These are phyloP conservation scores for Amniataba percoides DNA, from an alignment of 2,797 vertebrate species.

Conservation along the genomic window DNA sequence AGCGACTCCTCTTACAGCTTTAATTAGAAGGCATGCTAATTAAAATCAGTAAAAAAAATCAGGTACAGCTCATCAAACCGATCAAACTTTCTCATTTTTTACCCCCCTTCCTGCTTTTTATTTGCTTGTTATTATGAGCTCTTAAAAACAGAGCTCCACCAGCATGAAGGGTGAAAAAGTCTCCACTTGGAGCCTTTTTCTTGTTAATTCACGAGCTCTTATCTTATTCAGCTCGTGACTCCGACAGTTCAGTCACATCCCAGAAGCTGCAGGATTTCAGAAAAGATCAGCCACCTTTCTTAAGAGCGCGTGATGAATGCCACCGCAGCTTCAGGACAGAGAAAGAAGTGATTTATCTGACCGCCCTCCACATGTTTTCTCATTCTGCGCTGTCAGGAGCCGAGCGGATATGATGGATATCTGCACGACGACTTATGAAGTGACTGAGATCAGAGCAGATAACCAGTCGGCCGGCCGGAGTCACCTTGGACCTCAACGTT, in stretches of 20 bases:
- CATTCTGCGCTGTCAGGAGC: conserved; percentile 15
- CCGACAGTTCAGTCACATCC: conserved; percentile 8
- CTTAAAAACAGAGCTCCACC: background rate
- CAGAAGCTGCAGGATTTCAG: background rate
- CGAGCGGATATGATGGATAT: conserved; percentile 39
- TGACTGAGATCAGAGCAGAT: conserved; percentile 22
- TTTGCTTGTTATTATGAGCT: background rate
- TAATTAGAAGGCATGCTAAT: conserved; percentile 25
- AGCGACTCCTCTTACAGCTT: background rate
- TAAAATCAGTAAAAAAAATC: conserved; percentile 8
- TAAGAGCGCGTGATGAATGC: conserved; percentile 33
- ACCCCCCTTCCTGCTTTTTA: background rate
- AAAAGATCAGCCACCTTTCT: background rate
- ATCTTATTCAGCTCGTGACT: conserved; percentile 15
- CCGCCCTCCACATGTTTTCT: background rate
- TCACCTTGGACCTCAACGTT: conserved; percentile 46
- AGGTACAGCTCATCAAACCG: background rate
- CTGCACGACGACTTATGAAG: conserved; percentile 19
- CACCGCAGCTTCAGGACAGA: conserved; percentile 14
- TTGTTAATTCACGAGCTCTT: background rate
- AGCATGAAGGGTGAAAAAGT: background rate
- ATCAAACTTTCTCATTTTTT: background rate
- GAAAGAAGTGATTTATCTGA: conserved; percentile 46
- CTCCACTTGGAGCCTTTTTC: background rate
- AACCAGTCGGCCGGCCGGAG: background rate